phyloP scores from a whole-genome alignment of 1,140 invertebrate species.

The Copidosoma floridanum region DNA sequence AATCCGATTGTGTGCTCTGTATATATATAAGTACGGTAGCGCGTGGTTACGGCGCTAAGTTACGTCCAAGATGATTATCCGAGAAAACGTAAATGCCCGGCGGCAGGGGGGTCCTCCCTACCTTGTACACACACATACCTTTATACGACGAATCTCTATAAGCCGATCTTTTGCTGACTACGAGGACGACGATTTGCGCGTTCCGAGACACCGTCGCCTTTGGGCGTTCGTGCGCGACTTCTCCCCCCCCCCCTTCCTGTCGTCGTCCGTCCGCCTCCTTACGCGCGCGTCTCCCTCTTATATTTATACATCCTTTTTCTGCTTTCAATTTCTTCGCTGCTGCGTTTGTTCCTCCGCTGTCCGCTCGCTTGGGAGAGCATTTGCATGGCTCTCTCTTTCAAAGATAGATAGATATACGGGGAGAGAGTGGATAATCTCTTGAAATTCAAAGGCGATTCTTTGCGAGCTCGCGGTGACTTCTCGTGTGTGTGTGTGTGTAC shows the following conservation, averaged over 20 bases:
- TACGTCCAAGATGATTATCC: constrained; percentile 44
- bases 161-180: constrained; percentile 28
- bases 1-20: constrained; percentile 31
- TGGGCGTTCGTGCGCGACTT: constrained; percentile 8
- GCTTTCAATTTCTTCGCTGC: too few species aligned
- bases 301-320: constrained; percentile 2
- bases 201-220: constrained; percentile 18
- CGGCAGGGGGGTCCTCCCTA: too few species aligned
- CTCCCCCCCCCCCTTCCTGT: not conserved
- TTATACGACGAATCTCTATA: too few species aligned
- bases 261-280: not conserved
- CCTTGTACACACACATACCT: too few species aligned
- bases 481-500: too few species aligned
- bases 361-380: too few species aligned
- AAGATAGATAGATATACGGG: too few species aligned
- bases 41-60: constrained; percentile 33
- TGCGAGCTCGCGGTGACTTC: not conserved
- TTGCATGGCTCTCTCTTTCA: constrained; percentile 11
- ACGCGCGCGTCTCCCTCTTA: not conserved
- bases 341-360: too few species aligned
- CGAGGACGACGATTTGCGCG: not conserved
- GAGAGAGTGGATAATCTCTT: constrained; percentile 20
- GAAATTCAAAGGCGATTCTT: constrained; percentile 28
- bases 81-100: constrained; percentile 37
- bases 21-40: too few species aligned